Conservation (phyloP, 2,113 vertebrate genomes). For the Stercorarius parasiticus region DNA sequence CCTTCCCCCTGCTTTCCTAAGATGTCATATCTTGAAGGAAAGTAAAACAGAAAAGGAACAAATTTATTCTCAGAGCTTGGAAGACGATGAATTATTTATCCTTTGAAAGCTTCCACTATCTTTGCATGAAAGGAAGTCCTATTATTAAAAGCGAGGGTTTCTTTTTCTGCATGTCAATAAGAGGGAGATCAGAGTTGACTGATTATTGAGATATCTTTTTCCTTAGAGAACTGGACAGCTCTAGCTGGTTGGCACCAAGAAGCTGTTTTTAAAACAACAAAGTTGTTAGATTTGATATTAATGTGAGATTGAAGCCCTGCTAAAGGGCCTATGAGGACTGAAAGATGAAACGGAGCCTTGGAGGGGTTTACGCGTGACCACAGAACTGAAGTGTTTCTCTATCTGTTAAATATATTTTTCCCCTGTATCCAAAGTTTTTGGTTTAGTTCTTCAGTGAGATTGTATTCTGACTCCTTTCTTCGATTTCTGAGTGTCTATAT, state of each 20-base stretch:
- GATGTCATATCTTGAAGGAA: constrained; percentile 75
- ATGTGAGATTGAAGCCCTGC: constrained; percentile 27
- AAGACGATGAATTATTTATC: constrained; percentile 78
- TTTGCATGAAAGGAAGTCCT: constrained; percentile 68
- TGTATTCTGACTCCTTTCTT: background rate
- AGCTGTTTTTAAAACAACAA: constrained; percentile 62
- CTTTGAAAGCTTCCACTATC: constrained; percentile 71
- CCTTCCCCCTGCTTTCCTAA: constrained; percentile 54
- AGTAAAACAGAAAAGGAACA: constrained; percentile 75
- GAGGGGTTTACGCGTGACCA: constrained; percentile 24
- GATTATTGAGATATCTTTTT: constrained; percentile 27
- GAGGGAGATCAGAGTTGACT: constrained; percentile 56
- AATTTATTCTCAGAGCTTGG: constrained; percentile 74
- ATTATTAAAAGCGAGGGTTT: constrained; percentile 68
- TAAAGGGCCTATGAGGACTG: background rate
- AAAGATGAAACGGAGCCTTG: constrained; percentile 34
- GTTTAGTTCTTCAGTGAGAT: background rate
- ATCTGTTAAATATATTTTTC: background rate
- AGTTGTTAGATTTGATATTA: constrained; percentile 49
- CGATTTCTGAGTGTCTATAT: background rate
- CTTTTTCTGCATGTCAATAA: constrained; percentile 70
- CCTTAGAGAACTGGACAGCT: constrained; percentile 50
- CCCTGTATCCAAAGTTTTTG: background rate
- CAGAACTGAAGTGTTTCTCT: background rate
- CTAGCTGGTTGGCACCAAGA: background rate